Conservation (phyloP, 2,113 vertebrate species). For the Dermatemys mawii region DNA sequence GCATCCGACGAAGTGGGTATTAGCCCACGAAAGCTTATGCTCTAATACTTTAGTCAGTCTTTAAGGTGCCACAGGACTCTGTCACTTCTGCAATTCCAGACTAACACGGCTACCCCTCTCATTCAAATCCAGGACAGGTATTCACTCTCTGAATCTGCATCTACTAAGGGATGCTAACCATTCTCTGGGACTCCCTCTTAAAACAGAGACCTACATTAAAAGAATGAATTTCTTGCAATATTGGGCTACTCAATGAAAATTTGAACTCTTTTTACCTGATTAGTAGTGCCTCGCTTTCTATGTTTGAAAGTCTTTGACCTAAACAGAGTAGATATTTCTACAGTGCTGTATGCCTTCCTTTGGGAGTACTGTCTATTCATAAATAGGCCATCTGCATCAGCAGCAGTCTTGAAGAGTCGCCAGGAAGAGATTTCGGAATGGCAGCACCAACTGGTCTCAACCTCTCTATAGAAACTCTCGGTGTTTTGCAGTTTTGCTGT, state of each 20-base stretch:
- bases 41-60: too few species aligned
- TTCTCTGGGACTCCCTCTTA: neutral
- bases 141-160: neutral
- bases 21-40: too few species aligned
- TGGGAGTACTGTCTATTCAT: neutral
- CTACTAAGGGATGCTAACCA: neutral
- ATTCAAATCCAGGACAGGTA: too few species aligned
- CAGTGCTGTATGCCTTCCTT: neutral
- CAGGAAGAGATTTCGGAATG: neutral
- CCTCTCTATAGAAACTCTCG: neutral
- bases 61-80: too few species aligned
- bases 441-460: accelerated
- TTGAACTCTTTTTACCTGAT: neutral
- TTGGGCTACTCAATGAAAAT: neutral
- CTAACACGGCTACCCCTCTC: too few species aligned
- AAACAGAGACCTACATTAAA: too few species aligned
- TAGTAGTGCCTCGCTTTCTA: neutral
- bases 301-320: neutral
- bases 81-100: too few species aligned
- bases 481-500: accelerated
- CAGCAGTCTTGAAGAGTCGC: neutral
- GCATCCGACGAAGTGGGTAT: too few species aligned
- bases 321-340: neutral
- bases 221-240: neutral
- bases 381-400: accelerated